Percentiles rank a stretch among this genome's conserved stretches.
These are phyloP conservation scores for Anabas testudineus DNA, from an alignment of 2,797 vertebrate species.

Conservation along the genomic window DNA sequence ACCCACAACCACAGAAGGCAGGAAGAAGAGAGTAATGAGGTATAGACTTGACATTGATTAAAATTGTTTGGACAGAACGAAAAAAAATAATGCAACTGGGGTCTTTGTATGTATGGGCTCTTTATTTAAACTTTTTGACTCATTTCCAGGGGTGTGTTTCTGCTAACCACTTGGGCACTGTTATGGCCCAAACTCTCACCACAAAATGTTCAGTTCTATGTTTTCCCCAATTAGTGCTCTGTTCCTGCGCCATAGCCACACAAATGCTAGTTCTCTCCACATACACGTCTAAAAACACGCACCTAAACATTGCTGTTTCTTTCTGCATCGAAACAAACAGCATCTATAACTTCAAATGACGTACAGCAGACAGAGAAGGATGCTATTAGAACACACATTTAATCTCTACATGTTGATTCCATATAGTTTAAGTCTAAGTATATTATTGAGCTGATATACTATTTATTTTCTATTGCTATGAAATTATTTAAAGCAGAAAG, in stretches of 20 bases:
- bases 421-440: conserved; percentile 6
- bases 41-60: conserved; percentile 50
- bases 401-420: no score
- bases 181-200: conserved; percentile 31
- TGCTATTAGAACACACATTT: no score
- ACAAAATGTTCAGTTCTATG: conserved; percentile 49
- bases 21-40: conserved; percentile 45
- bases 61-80: conserved; percentile 33
- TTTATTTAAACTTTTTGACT: conserved; percentile 32
- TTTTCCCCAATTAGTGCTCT: conserved; percentile 40
- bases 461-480: conserved; percentile 62
- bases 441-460: neutral
- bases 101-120: conserved; percentile 26
- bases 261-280: conserved; percentile 7
- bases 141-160: conserved; percentile 46
- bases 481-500: conserved; percentile 43
- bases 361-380: no score
- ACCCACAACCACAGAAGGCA: conserved; percentile 55
- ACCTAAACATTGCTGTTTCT: conserved; percentile 15
- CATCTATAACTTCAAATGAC: neutral
- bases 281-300: neutral
- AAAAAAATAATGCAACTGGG: conserved; percentile 7
- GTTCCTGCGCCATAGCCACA: conserved; percentile 12
- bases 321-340: conserved; percentile 9
- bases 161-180: conserved; percentile 41